Conservation (phyloP, 1,140 invertebrate genomes). For the Drosophila ohnishii region DNA sequence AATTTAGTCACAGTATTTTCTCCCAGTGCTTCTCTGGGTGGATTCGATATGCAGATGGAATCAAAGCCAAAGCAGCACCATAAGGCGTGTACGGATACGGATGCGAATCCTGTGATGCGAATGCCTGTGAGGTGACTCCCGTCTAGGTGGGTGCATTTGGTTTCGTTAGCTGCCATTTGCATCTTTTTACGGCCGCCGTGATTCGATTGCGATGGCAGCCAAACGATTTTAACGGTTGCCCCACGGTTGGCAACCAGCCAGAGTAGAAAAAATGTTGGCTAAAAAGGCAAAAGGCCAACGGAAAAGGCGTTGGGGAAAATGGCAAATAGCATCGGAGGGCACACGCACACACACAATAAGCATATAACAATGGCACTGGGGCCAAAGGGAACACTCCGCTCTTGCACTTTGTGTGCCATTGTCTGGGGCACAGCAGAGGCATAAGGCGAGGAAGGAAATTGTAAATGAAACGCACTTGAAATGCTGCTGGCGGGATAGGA, state of each 20-base stretch:
- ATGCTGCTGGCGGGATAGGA: constrained; percentile 50
- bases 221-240: constrained; percentile 69
- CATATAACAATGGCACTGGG: constrained; percentile 73
- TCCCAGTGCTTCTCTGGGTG: constrained; percentile 1
- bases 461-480: constrained; percentile 80
- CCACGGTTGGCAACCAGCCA: constrained; percentile 13
- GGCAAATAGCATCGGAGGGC: constrained; percentile 39
- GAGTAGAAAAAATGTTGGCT: constrained; percentile 15
- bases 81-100: not conserved
- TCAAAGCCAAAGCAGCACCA: not conserved
- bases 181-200: constrained; percentile 75
- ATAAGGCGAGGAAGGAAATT: constrained; percentile 73
- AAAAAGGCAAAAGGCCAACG: constrained; percentile 18
- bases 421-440: constrained; percentile 61
- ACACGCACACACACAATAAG: constrained; percentile 49
- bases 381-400: constrained; percentile 52
- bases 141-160: constrained; percentile 46
- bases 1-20: not conserved
- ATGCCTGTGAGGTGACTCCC: constrained; percentile 16
- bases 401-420: constrained; percentile 54
- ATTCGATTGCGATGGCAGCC: constrained; percentile 69
- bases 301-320: not conserved
- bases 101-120: not conserved
- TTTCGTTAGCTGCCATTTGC: constrained; percentile 62
- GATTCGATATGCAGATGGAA: constrained; percentile 30